A percentile compares a stretch with the other conserved stretches of the same genome.
Conservation (phyloP, 1,140 invertebrate genomes). For the Ridgeia piscesae region DNA sequence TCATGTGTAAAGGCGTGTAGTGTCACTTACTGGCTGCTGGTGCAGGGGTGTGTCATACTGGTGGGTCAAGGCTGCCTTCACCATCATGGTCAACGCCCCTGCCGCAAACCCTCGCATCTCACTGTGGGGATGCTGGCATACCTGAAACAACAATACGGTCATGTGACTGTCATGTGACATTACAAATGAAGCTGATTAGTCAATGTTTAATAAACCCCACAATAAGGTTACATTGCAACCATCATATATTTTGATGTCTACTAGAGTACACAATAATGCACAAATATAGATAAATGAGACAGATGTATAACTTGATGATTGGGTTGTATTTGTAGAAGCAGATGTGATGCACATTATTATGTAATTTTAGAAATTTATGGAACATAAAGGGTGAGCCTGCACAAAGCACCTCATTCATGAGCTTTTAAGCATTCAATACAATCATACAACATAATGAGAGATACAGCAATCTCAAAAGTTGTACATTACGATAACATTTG, state of each 20-base stretch:
- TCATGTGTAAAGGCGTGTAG: too few relatives aligned
- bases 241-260: neutral
- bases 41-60: conserved; percentile 76
- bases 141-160: conserved; percentile 7
- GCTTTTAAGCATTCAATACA: neutral
- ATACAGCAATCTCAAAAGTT: too few relatives aligned
- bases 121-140: conserved; percentile 93
- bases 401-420: neutral
- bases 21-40: conserved; percentile 73
- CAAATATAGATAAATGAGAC: neutral
- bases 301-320: too few relatives aligned
- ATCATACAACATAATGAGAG: neutral
- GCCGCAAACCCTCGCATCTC: conserved; percentile 96
- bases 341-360: neutral
- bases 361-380: neutral
- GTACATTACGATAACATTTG: too few relatives aligned
- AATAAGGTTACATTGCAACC: neutral
- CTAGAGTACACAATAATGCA: neutral
- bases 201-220: neutral
- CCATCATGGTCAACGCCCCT: conserved; percentile 91
- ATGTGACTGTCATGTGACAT: neutral
- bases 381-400: too few relatives aligned
- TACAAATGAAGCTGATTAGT: neutral
- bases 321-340: neutral
- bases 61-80: conserved; percentile 84